phyloP scores from a whole-genome alignment of 2,888 invertebrate genomes.

The Carcina quercana region DNA sequence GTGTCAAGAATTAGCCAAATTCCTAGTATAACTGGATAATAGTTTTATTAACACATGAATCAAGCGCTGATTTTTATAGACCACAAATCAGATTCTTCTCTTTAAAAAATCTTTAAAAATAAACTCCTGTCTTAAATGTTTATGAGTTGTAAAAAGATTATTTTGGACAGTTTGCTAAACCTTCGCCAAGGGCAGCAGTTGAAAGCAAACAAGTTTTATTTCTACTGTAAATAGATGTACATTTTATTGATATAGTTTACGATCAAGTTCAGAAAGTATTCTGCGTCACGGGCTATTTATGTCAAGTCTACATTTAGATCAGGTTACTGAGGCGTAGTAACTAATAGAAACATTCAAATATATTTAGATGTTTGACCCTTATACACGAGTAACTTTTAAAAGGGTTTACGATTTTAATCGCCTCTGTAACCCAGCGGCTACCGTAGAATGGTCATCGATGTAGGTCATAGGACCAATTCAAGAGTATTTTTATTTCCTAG shows the following conservation, averaged over 20 bases:
- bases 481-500: too few species aligned
- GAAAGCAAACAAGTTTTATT: conserved; percentile 56
- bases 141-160: conserved; percentile 35
- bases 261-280: conserved; percentile 31
- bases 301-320: too few species aligned
- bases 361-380: too few species aligned
- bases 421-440: too few species aligned
- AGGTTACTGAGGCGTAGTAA: too few species aligned
- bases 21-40: too few species aligned
- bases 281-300: conserved; percentile 41
- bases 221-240: conserved; percentile 45
- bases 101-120: conserved; percentile 36
- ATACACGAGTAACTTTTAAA: too few species aligned
- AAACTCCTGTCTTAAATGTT: conserved; percentile 38
- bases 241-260: conserved; percentile 36
- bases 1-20: too few species aligned
- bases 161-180: conserved; percentile 32
- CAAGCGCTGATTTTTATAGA: conserved; percentile 36
- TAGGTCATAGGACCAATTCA: too few species aligned
- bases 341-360: too few species aligned
- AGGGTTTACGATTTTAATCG: too few species aligned
- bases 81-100: conserved; percentile 40
- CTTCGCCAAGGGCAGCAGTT: conserved; percentile 54
- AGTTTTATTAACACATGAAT: conserved; percentile 31
- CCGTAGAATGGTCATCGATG: too few species aligned